Conservation (phyloP, 92 coral and sea anemone genomes). For the Porites cylindrica region DNA sequence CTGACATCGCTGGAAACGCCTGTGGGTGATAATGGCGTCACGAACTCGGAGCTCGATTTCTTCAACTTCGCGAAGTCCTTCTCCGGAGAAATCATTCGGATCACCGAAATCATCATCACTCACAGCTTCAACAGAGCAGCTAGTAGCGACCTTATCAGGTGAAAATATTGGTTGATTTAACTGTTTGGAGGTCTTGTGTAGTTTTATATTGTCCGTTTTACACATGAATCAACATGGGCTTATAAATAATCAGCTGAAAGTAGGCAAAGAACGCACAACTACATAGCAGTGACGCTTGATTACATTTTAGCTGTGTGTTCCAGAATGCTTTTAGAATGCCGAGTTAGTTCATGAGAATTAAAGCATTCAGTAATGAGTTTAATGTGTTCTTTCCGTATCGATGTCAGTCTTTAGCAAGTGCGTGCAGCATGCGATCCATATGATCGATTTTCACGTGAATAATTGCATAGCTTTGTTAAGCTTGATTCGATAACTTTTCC, state of each 20-base stretch:
- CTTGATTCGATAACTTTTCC: not conserved
- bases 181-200: not conserved
- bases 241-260: not conserved
- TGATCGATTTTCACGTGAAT: constrained; percentile 17
- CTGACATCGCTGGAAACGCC: constrained; percentile 19
- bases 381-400: not conserved
- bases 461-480: not conserved
- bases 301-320: not conserved
- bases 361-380: not conserved
- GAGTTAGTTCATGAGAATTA: not conserved
- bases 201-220: constrained; percentile 1
- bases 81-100: constrained; percentile 44
- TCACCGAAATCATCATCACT: constrained; percentile 26
- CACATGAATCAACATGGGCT: not conserved
- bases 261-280: not conserved
- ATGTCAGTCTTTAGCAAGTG: not conserved
- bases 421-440: not conserved
- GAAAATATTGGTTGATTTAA: not conserved
- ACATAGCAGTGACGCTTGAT: not conserved
- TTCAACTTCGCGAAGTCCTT: constrained; percentile 36
- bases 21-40: constrained; percentile 39
- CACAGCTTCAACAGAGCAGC: constrained; percentile 64
- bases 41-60: constrained; percentile 33
- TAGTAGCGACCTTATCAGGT: constrained; percentile 71
- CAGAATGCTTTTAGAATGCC: not conserved